phyloP scores from a whole-genome alignment of 2,888 invertebrate species.

The Cantharis rustica region DNA sequence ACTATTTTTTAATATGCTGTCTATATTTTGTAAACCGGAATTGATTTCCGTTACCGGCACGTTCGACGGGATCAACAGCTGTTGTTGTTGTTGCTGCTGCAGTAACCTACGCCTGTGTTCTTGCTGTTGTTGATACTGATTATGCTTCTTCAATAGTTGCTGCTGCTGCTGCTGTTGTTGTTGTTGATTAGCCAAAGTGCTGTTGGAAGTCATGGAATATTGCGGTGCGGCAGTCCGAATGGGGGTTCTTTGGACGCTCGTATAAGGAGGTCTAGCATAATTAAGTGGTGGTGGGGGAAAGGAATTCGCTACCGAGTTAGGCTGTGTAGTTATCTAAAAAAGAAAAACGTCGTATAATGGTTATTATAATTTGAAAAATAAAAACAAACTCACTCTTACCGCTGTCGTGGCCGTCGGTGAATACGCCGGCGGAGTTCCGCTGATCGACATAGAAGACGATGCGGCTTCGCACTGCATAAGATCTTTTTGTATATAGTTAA shows the following conservation, averaged over 20 bases:
- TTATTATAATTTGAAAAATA: background rate
- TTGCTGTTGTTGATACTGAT: conserved; percentile 50
- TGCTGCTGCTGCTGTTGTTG: conserved; percentile 51
- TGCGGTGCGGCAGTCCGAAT: conserved; percentile 36
- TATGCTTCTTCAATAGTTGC: conserved; percentile 59
- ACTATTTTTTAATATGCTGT: conserved; percentile 81
- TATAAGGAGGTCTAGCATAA: conserved; percentile 47
- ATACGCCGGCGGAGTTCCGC: conserved; percentile 67
- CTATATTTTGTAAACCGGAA: conserved; percentile 71
- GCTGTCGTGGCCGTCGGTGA: conserved; percentile 46
- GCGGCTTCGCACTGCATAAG: conserved; percentile 83
- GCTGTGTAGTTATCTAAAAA: conserved; percentile 38
- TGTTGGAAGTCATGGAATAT: conserved; percentile 38
- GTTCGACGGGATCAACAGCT: conserved; percentile 78
- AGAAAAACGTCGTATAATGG: background rate
- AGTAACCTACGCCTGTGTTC: conserved; percentile 73
- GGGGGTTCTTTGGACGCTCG: conserved; percentile 33
- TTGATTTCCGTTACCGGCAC: conserved; percentile 66
- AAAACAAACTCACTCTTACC: conserved; percentile 40
- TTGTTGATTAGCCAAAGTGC: conserved; percentile 40
- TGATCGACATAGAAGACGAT: conserved; percentile 59
- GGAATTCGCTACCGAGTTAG: conserved; percentile 40
- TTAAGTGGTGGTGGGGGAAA: conserved; percentile 53
- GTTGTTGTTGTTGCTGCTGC: conserved; percentile 81
- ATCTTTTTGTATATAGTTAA: conserved; percentile 87